Evolutionary conservation across 2,113 vertebrate species (phyloP).

Genomic region (Leptobrachium ailaonicum): DNA sequence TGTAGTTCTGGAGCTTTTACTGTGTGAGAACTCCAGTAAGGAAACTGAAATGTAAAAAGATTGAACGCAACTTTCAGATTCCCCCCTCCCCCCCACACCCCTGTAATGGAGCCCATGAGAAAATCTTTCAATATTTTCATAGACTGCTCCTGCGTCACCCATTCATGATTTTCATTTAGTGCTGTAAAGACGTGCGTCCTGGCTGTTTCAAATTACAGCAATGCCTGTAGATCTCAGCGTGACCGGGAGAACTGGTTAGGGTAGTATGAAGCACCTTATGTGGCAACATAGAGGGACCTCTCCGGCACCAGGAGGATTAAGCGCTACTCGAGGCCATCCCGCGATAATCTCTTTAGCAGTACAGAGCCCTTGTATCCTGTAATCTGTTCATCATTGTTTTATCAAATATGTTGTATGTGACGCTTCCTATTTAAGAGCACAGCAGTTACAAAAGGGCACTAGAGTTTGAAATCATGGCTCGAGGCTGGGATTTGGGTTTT

Average conservation of each 20-base stretch:
- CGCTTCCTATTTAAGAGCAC: neutral
- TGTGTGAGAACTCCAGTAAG: too few relatives aligned
- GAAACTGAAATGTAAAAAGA: too few relatives aligned
- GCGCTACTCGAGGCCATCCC: neutral
- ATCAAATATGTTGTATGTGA: neutral
- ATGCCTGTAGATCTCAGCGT: too few relatives aligned
- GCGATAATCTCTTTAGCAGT: neutral
- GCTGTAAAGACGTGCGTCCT: too few relatives aligned
- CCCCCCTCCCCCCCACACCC: too few relatives aligned
- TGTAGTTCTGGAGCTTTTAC: too few relatives aligned
- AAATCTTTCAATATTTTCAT: too few relatives aligned
- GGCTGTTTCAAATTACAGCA: too few relatives aligned
- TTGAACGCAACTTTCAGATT: too few relatives aligned
- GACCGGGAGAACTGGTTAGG: neutral
- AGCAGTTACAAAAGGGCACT: neutral
- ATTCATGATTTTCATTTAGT: too few relatives aligned
- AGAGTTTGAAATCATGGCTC: neutral
- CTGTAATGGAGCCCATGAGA: too few relatives aligned
- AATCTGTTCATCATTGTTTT: neutral
- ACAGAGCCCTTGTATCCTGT: neutral
- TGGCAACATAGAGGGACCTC: neutral
- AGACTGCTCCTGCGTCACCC: too few relatives aligned
- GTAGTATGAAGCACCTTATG: neutral
- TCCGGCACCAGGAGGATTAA: neutral
- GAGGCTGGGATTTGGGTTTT: neutral